These are phyloP conservation scores for Platichthys flesus DNA, from an alignment of 2,113 vertebrate species.

Conservation along the genomic window DNA sequence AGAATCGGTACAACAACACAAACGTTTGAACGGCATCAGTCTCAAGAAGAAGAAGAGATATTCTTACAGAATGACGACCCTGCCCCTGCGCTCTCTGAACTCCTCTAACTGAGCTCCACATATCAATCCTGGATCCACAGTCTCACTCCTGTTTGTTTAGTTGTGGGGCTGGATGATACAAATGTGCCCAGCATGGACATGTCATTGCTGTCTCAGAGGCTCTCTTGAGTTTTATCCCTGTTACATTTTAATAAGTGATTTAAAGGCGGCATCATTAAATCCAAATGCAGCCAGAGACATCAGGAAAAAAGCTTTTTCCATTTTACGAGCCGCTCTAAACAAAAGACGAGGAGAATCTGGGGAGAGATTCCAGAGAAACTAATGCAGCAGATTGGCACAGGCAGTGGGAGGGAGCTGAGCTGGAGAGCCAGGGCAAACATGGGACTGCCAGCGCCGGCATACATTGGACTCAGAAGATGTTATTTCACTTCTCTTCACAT, in stretches of 20 bases:
- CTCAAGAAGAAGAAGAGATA: neutral
- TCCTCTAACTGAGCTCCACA: slow-evolving; percentile 16
- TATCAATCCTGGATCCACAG: slow-evolving; percentile 18
- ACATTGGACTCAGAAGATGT: neutral
- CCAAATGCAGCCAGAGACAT: slow-evolving; percentile 28
- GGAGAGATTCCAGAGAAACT: slow-evolving; percentile 24
- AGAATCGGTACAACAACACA: no score
- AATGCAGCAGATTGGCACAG: slow-evolving; percentile 37
- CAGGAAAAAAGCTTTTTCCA: neutral
- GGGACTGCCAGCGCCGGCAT: neutral
- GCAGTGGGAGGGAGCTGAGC: slow-evolving; percentile 10
- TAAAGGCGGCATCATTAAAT: slow-evolving; percentile 43
- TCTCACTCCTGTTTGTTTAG: neutral
- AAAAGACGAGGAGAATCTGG: slow-evolving; percentile 26
- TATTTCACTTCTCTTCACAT: neutral
- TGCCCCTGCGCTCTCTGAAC: neutral
- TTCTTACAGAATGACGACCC: neutral
- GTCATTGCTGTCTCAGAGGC: slow-evolving; percentile 32
- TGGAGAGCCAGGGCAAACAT: neutral
- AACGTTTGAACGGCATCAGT: no score
- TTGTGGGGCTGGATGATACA: neutral
- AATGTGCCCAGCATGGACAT: slow-evolving; percentile 32
- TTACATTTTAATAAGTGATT: slow-evolving; percentile 37
- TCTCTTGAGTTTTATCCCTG: slow-evolving; percentile 28
- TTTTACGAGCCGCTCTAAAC: slow-evolving; percentile 30